Evolutionary conservation across 2,797 vertebrate genomes (phyloP).

Genomic region (Peromyscus aztecus): DNA sequence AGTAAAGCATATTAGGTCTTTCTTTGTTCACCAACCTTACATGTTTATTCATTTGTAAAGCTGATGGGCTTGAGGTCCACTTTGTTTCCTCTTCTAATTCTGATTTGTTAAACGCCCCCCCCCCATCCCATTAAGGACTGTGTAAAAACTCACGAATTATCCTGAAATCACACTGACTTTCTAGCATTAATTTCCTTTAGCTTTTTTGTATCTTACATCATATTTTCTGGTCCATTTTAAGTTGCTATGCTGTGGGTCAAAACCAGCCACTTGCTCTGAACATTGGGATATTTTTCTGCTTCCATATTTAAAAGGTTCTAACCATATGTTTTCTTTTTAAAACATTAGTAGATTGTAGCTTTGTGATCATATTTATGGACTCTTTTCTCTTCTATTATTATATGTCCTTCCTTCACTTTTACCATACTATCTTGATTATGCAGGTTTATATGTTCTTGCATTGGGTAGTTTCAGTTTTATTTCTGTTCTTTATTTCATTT

Average conservation of each 20-base stretch:
- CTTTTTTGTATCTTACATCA: not conserved
- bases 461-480: not conserved
- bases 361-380: not conserved
- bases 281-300: not conserved
- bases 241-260: not conserved
- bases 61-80: not conserved
- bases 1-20: not conserved
- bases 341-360: not conserved
- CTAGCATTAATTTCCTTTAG: not conserved
- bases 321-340: not conserved
- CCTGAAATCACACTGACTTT: not conserved
- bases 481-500: constrained; percentile 25
- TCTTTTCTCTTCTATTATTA: not conserved
- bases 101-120: not conserved
- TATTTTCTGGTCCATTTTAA: not conserved
- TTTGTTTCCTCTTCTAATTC: not conserved
- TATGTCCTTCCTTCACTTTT: not conserved
- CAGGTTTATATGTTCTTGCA: not conserved
- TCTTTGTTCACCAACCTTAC: not conserved
- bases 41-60: not conserved
- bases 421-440: not conserved
- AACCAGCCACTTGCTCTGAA: not conserved
- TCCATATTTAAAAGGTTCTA: not conserved
- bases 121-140: not conserved
- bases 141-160: not conserved